Base-by-base conservation (phyloP, 2,797 vertebrate species). In the Heliangelus exortis region DNA sequence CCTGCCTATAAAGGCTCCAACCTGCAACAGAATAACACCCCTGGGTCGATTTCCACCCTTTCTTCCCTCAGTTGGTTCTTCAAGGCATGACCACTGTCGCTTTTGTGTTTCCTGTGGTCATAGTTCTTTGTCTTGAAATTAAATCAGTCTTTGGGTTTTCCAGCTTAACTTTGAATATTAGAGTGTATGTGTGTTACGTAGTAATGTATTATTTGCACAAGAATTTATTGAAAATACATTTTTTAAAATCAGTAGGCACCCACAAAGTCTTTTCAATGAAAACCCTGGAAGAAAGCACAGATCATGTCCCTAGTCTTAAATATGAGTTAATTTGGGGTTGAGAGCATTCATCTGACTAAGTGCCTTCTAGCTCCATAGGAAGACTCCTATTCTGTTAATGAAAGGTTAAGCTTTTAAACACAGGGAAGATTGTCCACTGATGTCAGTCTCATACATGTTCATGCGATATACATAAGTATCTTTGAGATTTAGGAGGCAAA, bases 341-440 rank as follows among this genome's bases (percentile, higher is more conserved):
- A 19, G 29, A 86, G 20, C 47, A 18, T 84, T 91, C 47, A 81
- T 76, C 36, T 95, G 91, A 86, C 82, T 93, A 6, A 78, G n/a
- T 81, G 87, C 92, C 82, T 91, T 78, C 71, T 53, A 90, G 87
- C 66, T 91, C 23, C 34, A 23, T 20, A 84, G 92, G 92, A 92
- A 86, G 50, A 78, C 79, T 86, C 47, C 47, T 34, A 81, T 96
- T 92, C 29, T 7, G 12, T 51, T 95, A 69, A 94, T 95, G 89
- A 90, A 66, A 78, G 91, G 82, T 91, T 89, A 68, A 82, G 58
- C 58, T 57, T 81, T 84, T 91, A 91, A 96, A 84, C 19, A 61
- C 1, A 58, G 65, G 58, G 73, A 75, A 28, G 50, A 47, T 29
- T 83, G 41, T 61, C 57, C 54, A 1, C 36, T 80, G 65, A 67